phyloP scores from a whole-genome alignment of 2,113 vertebrate species.

The Melanocharis versteri region DNA sequence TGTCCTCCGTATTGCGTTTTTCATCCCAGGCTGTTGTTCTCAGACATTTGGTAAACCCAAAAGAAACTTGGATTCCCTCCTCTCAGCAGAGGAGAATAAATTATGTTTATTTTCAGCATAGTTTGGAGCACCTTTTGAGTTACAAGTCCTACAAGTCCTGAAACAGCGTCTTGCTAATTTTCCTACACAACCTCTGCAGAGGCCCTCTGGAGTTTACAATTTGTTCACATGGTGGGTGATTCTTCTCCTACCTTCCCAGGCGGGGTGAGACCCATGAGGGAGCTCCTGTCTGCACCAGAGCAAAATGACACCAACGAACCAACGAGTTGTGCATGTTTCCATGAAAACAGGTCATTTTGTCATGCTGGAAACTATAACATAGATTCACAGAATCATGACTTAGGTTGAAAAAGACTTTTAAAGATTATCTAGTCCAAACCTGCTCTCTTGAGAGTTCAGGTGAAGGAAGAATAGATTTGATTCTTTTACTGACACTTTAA shows the following conservation, averaged over 20 bases:
- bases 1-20: not conserved
- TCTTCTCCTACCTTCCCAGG: not conserved
- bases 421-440: not conserved
- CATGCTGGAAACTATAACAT: not conserved
- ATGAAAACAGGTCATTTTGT: not conserved
- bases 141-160: not conserved
- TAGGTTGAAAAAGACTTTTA: not conserved
- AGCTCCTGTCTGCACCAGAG: not conserved
- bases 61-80: not conserved
- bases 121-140: not conserved
- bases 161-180: not conserved
- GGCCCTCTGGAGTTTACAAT: not conserved
- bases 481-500: not conserved
- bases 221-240: not conserved
- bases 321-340: fast-evolving
- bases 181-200: not conserved
- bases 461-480: not conserved
- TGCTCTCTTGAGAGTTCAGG: not conserved
- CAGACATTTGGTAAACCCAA: not conserved
- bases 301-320: not conserved
- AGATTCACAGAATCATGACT: not conserved
- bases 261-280: not conserved
- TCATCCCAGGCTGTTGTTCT: not conserved
- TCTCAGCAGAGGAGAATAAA: not conserved
- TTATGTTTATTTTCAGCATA: not conserved